Evolutionary conservation across 35 echinoderm and acorn worm genomes (phyloP).

Genomic region (Lytechinus pictus): DNA sequence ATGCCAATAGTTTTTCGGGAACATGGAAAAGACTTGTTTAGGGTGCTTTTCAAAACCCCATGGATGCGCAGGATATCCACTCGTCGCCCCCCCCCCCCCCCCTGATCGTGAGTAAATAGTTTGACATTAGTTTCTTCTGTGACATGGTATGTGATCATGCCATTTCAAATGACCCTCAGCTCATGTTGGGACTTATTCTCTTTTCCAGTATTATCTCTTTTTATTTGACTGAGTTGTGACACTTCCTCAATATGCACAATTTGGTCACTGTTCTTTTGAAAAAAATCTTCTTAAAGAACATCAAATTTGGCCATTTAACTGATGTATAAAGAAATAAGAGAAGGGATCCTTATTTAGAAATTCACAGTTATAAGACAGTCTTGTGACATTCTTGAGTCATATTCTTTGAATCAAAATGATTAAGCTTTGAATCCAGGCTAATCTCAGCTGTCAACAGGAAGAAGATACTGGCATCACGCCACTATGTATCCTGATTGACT

Average conservation of each 20-base stretch:
- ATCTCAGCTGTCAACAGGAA: constrained; percentile 26
- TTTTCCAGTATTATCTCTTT: background rate
- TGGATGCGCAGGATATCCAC: too few species aligned
- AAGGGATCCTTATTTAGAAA: background rate
- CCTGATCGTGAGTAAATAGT: too few species aligned
- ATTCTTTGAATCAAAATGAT: background rate
- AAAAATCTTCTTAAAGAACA: background rate
- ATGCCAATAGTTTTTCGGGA: background rate
- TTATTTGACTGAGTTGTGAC: background rate
- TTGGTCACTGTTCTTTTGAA: background rate
- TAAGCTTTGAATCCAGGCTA: background rate
- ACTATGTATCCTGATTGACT: background rate
- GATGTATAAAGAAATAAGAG: background rate
- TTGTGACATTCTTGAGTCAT: background rate
- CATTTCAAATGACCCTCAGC: background rate
- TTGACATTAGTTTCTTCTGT: background rate
- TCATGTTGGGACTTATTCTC: background rate
- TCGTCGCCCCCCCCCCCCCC: too few species aligned
- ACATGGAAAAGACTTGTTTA: background rate
- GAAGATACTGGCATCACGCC: background rate
- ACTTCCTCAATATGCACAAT: background rate
- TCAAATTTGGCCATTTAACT: background rate
- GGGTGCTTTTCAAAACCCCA: too few species aligned
- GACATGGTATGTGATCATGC: background rate
- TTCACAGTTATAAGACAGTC: background rate